Conservation (phyloP, 2,888 invertebrate species). For the Digitonthophagus gazella region DNA sequence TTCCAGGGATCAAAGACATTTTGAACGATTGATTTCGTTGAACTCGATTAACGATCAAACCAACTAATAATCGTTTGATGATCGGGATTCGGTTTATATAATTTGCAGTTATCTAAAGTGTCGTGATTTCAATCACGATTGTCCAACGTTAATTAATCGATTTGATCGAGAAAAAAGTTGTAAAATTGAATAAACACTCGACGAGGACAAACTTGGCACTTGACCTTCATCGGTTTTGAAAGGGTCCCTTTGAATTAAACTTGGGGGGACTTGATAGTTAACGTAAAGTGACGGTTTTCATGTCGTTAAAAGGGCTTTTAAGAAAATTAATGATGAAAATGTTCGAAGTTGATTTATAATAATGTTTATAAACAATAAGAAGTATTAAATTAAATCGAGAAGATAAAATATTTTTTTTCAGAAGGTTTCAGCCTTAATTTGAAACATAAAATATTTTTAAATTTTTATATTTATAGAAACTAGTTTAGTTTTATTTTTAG, state of each 20-base stretch:
- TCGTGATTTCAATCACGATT: neutral
- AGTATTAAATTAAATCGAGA: too few species aligned
- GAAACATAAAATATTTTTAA: too few species aligned
- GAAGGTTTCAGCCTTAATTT: too few species aligned
- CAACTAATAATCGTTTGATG: neutral
- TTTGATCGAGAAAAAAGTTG: neutral
- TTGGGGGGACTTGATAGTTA: neutral
- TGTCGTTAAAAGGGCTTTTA: too few species aligned
- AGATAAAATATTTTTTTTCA: too few species aligned
- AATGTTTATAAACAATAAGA: too few species aligned
- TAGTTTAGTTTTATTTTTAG: too few species aligned
- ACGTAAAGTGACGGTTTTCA: too few species aligned
- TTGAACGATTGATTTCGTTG: conserved; percentile 1
- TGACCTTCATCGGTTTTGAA: neutral
- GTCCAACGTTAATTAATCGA: neutral
- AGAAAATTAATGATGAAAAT: too few species aligned
- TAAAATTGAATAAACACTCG: neutral
- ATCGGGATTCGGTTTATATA: neutral
- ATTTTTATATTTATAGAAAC: too few species aligned
- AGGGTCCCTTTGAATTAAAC: neutral
- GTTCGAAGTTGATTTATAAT: too few species aligned
- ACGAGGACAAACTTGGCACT: neutral
- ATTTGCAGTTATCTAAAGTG: neutral
- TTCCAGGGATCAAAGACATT: conserved; percentile 37
- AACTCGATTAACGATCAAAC: neutral